Evolutionary conservation across 2,888 invertebrate genomes (phyloP), one percentile per base, ranked within the genome.

Genomic region (Dynastes tityus): DNA sequence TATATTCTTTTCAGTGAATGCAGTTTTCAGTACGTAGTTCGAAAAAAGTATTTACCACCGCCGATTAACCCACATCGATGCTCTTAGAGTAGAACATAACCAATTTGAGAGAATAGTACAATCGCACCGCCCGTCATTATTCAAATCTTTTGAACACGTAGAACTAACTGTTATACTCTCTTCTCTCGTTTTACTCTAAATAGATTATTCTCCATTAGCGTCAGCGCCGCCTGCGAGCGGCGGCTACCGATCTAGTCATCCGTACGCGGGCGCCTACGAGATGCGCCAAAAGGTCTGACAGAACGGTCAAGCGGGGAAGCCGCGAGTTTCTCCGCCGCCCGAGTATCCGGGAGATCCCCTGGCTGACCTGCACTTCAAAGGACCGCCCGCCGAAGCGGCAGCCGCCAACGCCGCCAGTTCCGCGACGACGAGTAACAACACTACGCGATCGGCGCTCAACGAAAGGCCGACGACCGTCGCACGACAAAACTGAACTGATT

Each of bases 201-300:
- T 81, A 83, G 83, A 86, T 81, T 88, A 88, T 88, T 88, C 87
- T 84, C 87, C 87, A 85, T 81, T 87, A 89, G 90, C 90, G 78
- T 87, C 89, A 79, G 90, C 89, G 49, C 89, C 90, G 32, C 89
- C 89, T 29, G 79, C 84, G 6, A 82, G 83, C 61, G 83, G 83
- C 82, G 85, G 83, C 80, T 84, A 80, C 77, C 86, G 87, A 89
- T 84, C 83, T 90, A 90, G 86, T 83, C 91, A 89, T 83, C 90
- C 90, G 80, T 94, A 94, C 89, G 94, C 94, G 81, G 93, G 93
- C 85, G 94, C 94, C 80, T 93, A 93, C 90, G 95, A 94, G 90
- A 93, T 95, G 94, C 92, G 94, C 81, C 93, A 94, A 87, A 94
- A 94, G 90, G 94, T 92, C 89, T 92, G 91, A 92, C 91, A 89